These are phyloP conservation scores for Amblyopsis rosae DNA, from an alignment of 2,113 vertebrate species.

Conservation along the genomic window DNA sequence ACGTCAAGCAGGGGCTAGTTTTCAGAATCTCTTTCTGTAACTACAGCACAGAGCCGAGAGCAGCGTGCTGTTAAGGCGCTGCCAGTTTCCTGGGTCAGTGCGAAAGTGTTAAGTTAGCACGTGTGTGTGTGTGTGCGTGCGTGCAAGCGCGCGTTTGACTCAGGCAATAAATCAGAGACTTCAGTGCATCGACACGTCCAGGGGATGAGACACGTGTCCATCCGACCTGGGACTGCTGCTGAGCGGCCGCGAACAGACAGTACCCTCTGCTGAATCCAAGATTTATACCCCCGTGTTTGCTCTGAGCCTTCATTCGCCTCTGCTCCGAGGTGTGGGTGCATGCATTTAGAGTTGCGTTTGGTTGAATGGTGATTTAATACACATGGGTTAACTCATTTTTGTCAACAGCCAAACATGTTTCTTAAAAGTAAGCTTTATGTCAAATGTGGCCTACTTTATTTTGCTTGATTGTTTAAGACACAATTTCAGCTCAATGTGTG, in stretches of 20 bases:
- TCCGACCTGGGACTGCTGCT: slow-evolving; percentile 65
- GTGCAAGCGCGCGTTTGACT: slow-evolving; percentile 68
- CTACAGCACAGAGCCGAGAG: slow-evolving; percentile 37
- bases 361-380: no score
- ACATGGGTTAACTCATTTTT: no score
- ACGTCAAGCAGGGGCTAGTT: slow-evolving; percentile 52
- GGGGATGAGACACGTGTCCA: slow-evolving; percentile 81
- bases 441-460: no score
- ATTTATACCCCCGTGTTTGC: slow-evolving; percentile 32
- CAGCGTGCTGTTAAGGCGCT: slow-evolving; percentile 73
- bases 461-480: no score
- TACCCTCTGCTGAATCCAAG: slow-evolving; percentile 45
- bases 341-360: not conserved
- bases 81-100: slow-evolving; percentile 73
- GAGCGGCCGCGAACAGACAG: slow-evolving; percentile 57
- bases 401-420: no score
- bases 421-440: no score
- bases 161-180: slow-evolving; percentile 82
- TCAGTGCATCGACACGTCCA: slow-evolving; percentile 69
- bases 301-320: not conserved
- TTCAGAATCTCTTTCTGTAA: slow-evolving; percentile 35
- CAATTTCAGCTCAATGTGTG: not conserved
- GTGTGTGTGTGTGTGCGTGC: slow-evolving; percentile 70
- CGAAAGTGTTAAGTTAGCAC: slow-evolving; percentile 78
- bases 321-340: not conserved